Conservation (phyloP, 2,888 invertebrate species). For the Diadegma fenestrale region DNA sequence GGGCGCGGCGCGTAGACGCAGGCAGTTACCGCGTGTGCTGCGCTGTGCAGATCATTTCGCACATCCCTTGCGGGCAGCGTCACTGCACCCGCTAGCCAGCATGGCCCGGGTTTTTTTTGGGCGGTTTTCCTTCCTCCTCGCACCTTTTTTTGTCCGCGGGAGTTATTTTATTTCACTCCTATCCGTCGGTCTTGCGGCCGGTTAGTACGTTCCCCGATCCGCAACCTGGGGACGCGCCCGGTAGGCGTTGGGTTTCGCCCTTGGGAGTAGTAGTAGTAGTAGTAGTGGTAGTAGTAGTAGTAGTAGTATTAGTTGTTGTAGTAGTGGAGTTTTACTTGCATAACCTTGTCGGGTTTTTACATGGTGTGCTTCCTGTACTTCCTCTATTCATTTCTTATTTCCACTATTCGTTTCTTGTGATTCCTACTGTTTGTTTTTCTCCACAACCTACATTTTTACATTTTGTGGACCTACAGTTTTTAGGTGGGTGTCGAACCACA, state of each 20-base stretch:
- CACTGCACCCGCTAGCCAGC: slow-evolving; percentile 24
- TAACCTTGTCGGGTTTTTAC: too few relatives aligned
- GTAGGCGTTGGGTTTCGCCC: slow-evolving; percentile 14
- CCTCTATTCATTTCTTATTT: too few relatives aligned
- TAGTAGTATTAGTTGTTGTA: too few relatives aligned
- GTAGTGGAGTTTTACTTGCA: too few relatives aligned
- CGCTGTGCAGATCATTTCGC: slow-evolving; percentile 51
- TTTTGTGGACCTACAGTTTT: too few relatives aligned
- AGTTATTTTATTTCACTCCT: slow-evolving; percentile 43
- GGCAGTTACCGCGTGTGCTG: slow-evolving; percentile 43
- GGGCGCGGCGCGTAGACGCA: slow-evolving; percentile 44
- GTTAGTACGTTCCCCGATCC: slow-evolving; percentile 49
- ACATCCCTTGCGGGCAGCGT: slow-evolving; percentile 57
- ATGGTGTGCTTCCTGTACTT: too few relatives aligned
- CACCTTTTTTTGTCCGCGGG: slow-evolving; percentile 21
- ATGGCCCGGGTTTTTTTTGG: not conserved
- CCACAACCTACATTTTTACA: too few relatives aligned
- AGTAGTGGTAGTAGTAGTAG: slow-evolving; percentile 18
- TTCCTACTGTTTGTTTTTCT: too few relatives aligned
- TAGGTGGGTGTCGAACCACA: too few relatives aligned
- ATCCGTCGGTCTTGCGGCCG: slow-evolving; percentile 22
- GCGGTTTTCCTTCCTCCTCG: slow-evolving; percentile 18
- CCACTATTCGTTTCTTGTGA: too few relatives aligned
- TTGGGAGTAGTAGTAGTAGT: slow-evolving; percentile 5
- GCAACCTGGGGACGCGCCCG: slow-evolving; percentile 28